Base-by-base conservation (phyloP, 2,888 invertebrate genomes). In the Dione vanillae region DNA sequence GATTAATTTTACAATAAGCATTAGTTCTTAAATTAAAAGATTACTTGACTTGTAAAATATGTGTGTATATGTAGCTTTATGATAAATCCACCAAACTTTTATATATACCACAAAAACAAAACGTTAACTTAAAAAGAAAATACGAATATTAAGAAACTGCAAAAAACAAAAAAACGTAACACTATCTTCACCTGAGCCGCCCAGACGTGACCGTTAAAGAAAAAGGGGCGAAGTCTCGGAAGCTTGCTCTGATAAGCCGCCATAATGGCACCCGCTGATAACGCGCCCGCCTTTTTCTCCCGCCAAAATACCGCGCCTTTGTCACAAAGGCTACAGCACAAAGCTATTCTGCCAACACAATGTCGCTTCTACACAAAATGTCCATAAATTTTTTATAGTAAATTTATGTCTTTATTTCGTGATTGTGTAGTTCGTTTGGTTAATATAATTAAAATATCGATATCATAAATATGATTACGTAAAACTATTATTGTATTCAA, bases 251-350 rank as follows among this genome's bases (percentile, higher is more conserved):
- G 93, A 94, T 94, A 93, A 93, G 92, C 92, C 86, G 78, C 85
- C 91, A 91, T 93, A 93, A 94, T 93, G 93, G 93, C 90, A 84
- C 79, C 78, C 82, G 82, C 85, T 86, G 92, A 93, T 93, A 94
- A 91, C 92, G 88, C 84, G 86, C 92, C 92, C 92, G 91, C 93
- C 91, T 92, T 93, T 90, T 91, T 91, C 90, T 90, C 90, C 88
- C 88, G 90, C 88, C 89, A 86, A 89, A 89, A 90, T 88, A 89
- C 80, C 86, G 87, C 87, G 88, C 90, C 87, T 88, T 92, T 91
- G 92, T 92, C 82, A 81, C 80, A 77, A 77, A 87, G 87, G 89
- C 87, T 85, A 78, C 83, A 79, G 83, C 89, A 90, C 89, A 90
- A 91, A 86, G 86, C 84, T 82, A 78, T 79, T 76, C 76, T 74